Conservation (phyloP, 1,140 invertebrate genomes). For the Tenebrio molitor region DNA sequence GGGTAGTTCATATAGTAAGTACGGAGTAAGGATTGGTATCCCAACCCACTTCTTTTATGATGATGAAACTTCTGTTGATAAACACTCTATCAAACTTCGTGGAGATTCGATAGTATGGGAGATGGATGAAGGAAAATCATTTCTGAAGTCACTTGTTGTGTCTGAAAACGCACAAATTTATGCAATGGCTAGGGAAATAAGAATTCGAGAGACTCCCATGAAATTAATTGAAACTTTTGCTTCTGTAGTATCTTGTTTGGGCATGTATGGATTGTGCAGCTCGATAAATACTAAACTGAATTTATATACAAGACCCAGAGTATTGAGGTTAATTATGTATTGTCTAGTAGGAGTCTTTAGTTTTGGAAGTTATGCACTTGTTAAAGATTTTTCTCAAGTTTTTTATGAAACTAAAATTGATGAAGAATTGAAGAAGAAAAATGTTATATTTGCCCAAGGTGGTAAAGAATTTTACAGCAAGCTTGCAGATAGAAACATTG, state of each 20-base stretch:
- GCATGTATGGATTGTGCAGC: conserved; percentile 68
- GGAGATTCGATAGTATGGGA: conserved; percentile 73
- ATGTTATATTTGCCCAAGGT: conserved; percentile 75
- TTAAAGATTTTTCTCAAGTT: conserved; percentile 75
- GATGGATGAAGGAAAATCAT: conserved; percentile 71
- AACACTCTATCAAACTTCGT: conserved; percentile 70
- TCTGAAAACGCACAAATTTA: conserved; percentile 83
- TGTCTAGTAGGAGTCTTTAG: conserved; percentile 71
- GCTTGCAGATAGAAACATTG: conserved; percentile 78
- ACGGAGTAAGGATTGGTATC: conserved; percentile 74
- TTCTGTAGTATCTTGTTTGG: conserved; percentile 66
- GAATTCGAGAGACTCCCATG: conserved; percentile 71
- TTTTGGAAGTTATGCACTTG: conserved; percentile 73
- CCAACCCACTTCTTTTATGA: conserved; percentile 74
- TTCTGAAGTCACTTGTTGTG: conserved; percentile 77
- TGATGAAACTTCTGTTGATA: conserved; percentile 67
- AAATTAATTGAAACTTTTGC: conserved; percentile 70
- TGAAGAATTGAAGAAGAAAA: conserved; percentile 71
- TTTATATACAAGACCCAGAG: conserved; percentile 69
- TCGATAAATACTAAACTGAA: conserved; percentile 70
- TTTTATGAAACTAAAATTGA: conserved; percentile 75
- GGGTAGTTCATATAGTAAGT: conserved; percentile 66
- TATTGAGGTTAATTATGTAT: conserved; percentile 71
- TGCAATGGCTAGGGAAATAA: conserved; percentile 81
- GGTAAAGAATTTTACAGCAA: conserved; percentile 84